Evolutionary conservation across 1,140 invertebrate species (phyloP), one percentile per base, ranked within the genome.

Genomic region (Magallana ariakensis): DNA sequence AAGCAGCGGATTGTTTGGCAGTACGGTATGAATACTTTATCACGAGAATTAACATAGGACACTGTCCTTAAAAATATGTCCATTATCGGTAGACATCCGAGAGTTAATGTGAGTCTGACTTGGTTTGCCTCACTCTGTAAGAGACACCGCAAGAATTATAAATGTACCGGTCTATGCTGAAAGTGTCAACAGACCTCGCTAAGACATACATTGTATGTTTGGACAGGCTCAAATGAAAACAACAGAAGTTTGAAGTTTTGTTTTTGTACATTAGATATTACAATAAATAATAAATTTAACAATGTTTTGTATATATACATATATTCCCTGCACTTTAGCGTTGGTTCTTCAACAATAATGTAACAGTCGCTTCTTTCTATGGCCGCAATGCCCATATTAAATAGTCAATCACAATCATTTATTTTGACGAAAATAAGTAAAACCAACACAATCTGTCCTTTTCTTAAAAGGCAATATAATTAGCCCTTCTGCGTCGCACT

Each of bases 41-140:
- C 66, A 75, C 22, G 22, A 75, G 66, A 75, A 75, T 75, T 75
- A 75, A 75, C 66, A 75, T 75, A 75, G 66, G 66, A 75, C 66
- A 75, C 19, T 75, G 66, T 75, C 66, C 66, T 75, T 26, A 75
- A 22, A 75, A 75, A 22, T 75, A 75, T 75, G 66, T 75, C 22
- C 66, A 75, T 75, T 75, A 75, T 75, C 66, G 22, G 66, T 8
- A 22, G 66, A 33, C 66, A 75, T 75, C 66, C 11, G 66, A 75
- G 66, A 33, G 66, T 75, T 75, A 75, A 75, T 75, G 22, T 9
- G 66, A 75, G 66, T 75, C 62, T 19, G 62, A 70, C 62, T 26
- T 75, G 66, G 22, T 33, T 75, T 75, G 66, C 66, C 22, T 75
- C 66, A 75, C 66, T 75, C 10, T 26, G 66, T 75, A 26, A 75